A percentile compares a stretch with the other conserved stretches of the same genome.
Conservation (phyloP, 2,888 invertebrate species). For the Liopterus haemorrhoidalis region DNA sequence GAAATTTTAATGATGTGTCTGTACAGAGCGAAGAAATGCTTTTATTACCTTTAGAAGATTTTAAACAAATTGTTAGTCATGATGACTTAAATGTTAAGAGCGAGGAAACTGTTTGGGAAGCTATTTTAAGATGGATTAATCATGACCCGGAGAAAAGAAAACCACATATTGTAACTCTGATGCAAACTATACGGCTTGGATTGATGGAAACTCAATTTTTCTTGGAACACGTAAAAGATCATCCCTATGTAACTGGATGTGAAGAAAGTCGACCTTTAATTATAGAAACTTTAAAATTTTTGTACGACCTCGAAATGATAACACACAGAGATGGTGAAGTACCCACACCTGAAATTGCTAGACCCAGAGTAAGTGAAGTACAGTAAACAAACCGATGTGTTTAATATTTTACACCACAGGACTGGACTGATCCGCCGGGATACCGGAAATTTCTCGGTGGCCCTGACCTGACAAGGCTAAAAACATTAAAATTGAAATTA, state of each 20-base stretch:
- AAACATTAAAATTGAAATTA: too few species aligned
- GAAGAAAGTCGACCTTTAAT: conserved; percentile 82
- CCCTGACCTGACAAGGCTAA: too few species aligned
- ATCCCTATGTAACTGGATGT: conserved; percentile 76
- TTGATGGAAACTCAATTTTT: conserved; percentile 85
- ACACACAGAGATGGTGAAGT: conserved; percentile 73
- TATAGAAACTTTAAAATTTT: conserved; percentile 83
- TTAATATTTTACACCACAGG: too few species aligned
- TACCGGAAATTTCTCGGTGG: too few species aligned
- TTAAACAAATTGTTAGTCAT: conserved; percentile 69
- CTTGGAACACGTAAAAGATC: conserved; percentile 82
- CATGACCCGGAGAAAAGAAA: conserved; percentile 66
- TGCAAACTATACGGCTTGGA: conserved; percentile 75
- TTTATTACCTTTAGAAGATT: conserved; percentile 63
- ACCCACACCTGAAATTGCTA: conserved; percentile 75
- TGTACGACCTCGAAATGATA: conserved; percentile 89
- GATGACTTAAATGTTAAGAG: conserved; percentile 83
- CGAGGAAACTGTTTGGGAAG: conserved; percentile 83
- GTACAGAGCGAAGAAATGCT: conserved; percentile 69
- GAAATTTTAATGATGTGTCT: conserved; percentile 70
- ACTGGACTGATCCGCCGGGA: too few species aligned
- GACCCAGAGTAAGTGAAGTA: too few species aligned
- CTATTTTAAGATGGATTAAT: conserved; percentile 82
- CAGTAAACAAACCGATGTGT: too few species aligned
- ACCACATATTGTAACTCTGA: conserved; percentile 67